Base-by-base conservation (phyloP, 2,888 invertebrate species). In the Lasioglossum marginatum region DNA sequence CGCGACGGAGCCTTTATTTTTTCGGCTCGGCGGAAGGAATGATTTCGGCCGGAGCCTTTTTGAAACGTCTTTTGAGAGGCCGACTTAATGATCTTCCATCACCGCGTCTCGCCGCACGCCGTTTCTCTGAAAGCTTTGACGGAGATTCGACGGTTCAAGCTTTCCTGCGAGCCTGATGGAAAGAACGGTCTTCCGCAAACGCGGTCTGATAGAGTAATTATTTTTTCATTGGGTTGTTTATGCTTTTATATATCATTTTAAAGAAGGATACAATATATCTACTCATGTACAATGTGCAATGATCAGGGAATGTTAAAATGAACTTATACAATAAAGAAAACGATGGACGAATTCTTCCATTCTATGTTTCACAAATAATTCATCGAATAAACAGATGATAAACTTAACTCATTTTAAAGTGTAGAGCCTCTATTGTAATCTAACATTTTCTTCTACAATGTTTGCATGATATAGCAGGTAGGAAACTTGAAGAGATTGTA, bases 1-100 rank as follows among this genome's bases (percentile, higher is more conserved):
- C 66, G 19, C 31, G 31, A 31, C 16, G 23, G 70, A n/a, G 70
- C n/a, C 70, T 40, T 37, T 70, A 40, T 40, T 70, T 70, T 70
- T 40, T 70, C 40, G 70, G 2, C 40, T 40, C 70, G n/a, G 34
- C 19, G 31, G 31, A 70, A 40, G 37, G 10, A 70, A 70, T 40
- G 70, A 40, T 70, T 40, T 23, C 40, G 70, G 23, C 12, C n/a
- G 40, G 37, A 70, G 40, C 23, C 37, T n/a, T 70, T 70, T 14
- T 70, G 40, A 40, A 37, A 40, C 37, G 37, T 40, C 70, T 40
- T 68, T 70, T 40, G 12, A 40, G 40, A 14, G 70, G 4, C 37
- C 23, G n/a, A 40, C 70, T 70, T 70, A 40, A 70, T 70, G 70
- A 70, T 40, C 70, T 63, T 68, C 66, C 34, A 37, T 68, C 66